Conservation (phyloP, 2,888 invertebrate species). For the Chrysodeixis includens region DNA sequence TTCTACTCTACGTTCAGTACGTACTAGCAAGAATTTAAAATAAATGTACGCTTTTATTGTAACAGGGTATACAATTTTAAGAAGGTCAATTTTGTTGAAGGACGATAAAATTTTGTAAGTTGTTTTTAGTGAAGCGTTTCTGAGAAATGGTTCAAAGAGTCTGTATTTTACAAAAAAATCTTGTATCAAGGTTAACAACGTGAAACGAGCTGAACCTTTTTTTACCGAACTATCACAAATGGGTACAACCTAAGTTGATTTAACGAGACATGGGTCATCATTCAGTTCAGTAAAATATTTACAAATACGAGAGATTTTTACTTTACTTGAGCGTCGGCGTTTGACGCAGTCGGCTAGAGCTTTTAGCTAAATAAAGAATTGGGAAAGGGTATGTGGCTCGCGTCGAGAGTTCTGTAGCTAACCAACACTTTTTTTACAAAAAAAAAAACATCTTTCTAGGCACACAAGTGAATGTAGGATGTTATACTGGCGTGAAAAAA, state of each 20-base stretch:
- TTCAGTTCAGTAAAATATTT: background rate
- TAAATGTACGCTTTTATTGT: background rate
- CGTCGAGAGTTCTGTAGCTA: constrained; percentile 14
- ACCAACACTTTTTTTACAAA: constrained; percentile 12
- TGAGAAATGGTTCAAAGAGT: no score
- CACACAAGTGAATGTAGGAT: background rate
- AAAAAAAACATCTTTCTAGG: background rate
- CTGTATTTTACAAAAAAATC: no score
- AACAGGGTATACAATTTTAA: no score
- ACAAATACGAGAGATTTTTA: background rate
- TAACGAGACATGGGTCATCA: background rate
- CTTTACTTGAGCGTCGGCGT: background rate
- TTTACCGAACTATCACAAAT: background rate
- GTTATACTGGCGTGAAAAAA: background rate
- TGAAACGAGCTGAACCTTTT: background rate
- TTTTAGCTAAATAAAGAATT: constrained; percentile 39
- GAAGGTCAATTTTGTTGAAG: no score
- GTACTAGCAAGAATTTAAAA: background rate
- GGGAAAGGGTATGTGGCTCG: constrained; percentile 25
- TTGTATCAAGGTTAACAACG: no score
- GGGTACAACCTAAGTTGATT: background rate
- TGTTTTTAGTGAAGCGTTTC: no score
- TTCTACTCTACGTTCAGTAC: no score
- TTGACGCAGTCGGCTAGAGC: background rate
- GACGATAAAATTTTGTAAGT: no score